Evolutionary conservation across 2,888 invertebrate genomes (phyloP), one percentile per base, ranked within the genome.

Genomic region (Ectemnius continuus): DNA sequence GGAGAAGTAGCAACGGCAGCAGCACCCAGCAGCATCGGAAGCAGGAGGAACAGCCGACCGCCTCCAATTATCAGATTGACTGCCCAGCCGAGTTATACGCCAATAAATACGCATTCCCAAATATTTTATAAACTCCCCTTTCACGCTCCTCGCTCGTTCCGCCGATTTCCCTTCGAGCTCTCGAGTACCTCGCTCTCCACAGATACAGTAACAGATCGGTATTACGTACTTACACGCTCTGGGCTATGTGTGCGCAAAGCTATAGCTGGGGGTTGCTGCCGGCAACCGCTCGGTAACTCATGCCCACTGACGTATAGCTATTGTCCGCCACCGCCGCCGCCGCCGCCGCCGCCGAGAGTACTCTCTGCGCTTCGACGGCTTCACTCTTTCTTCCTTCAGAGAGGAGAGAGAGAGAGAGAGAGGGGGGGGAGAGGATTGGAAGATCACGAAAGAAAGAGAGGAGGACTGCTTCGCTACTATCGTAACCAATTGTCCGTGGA

Each of bases 61-160:
- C 73, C 74, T 80, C 78, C 86, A 86, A 88, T 87, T 85, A 87
- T 88, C 87, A 84, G 84, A 86, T 85, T 81, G 83, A 83, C 84
- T 81, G 76, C 70, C 69, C 72, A 56, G 59, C 69, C 75, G 72
- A 82, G 76, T 83, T 84, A 79, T 82, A 72, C 65, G 63, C 76
- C 79, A 64, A 84, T 84, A 82, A 84, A 85, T 76, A 80, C 64
- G 75, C 78, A 77, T 82, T 82, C 66, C 82, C 82, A 84, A 87
- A 87, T 87, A 82, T 82, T 86, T 84, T 71, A 81, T 59, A n/a
- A 63, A 70, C 71, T 72, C 62, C 59, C 69, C 66, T 56, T 68
- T 67, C 76, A 75, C 67, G 48, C 67, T 52, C 73, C 61, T 62
- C 61, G 48, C 71, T 45, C 61, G 23, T 26, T 26, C 58, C 11